Base-by-base conservation (phyloP, 2,888 invertebrate genomes). In the Agrochola lota region DNA sequence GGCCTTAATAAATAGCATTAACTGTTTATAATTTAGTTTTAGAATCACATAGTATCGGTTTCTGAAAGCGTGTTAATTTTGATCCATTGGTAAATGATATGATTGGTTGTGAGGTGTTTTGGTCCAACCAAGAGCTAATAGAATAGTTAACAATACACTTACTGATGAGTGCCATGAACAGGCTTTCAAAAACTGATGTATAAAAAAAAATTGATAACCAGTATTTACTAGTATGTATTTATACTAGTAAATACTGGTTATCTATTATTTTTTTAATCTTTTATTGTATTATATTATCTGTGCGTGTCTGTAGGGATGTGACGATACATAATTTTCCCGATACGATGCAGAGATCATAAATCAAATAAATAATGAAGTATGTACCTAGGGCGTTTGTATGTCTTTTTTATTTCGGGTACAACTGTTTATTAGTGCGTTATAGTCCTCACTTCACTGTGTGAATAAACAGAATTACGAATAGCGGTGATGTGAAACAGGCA, bases 111-210 rank as follows among this genome's bases (percentile, higher is more conserved):
- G 2, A 55, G 23, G 9, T 55, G 6, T 49, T 49, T 20, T 11
- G 2, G 40, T 17, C 6, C 35, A 9, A n/a, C 40, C 20, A 70
- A 57, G 8, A 70, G 40, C 26, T 70, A 26, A 20, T 15, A 20
- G 20, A 43, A 17, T 9, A 35, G 11, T 74, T 43, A 30, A 35
- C n/a, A 74, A 2, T 17, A 20, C 15, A n/a, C 52, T 55, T 4
- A 17, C 15, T n/a, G 1, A 35, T 59, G 15, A 20, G 4, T 8
- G 20, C 26, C 8, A 49, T 60, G 15, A 57, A 4, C 20, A 79
- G 71, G 46, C 55, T 55, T 76, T 63, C 52, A 74, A 26, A 74
- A 60, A 49, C 7, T 9, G 9, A 20, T 40, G 26, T 2, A 43
- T 79, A 35, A 35, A 35, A n/a, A n/a, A n/a, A n/a, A n/a, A n/a